Percentiles rank a stretch among this genome's conserved stretches.
phyloP scores from a whole-genome alignment of 2,888 invertebrate species.

The Drosophila ochracea region DNA sequence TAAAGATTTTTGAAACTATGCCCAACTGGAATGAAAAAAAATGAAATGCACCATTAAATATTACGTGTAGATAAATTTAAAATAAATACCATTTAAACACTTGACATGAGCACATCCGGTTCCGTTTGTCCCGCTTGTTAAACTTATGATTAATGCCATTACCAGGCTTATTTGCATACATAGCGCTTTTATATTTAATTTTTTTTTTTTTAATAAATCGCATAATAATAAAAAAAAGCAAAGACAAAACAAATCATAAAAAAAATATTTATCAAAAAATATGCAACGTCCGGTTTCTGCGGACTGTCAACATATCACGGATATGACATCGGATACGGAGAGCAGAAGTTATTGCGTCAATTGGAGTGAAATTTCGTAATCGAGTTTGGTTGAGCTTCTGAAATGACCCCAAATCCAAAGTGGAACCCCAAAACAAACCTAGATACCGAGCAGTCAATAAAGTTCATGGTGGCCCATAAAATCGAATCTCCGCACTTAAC shows the following conservation, averaged over 20 bases:
- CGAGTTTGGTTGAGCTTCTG: slow-evolving; percentile 36
- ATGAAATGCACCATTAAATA: neutral
- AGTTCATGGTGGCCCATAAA: slow-evolving; percentile 43
- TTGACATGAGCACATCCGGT: slow-evolving; percentile 52
- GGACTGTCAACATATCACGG: slow-evolving; percentile 50
- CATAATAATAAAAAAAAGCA: slow-evolving; percentile 60
- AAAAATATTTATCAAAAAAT: slow-evolving; percentile 19
- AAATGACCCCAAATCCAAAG: slow-evolving; percentile 2
- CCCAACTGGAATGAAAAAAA: neutral
- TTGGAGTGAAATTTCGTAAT: slow-evolving; percentile 41
- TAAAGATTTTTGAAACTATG: neutral
- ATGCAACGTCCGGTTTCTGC: slow-evolving; percentile 61
- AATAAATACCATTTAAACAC: slow-evolving; percentile 42
- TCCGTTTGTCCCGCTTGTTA: slow-evolving; percentile 52
- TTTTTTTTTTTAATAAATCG: slow-evolving; percentile 45
- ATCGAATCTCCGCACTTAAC: slow-evolving; percentile 70
- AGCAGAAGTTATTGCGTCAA: slow-evolving; percentile 60
- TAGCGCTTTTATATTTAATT: slow-evolving; percentile 15
- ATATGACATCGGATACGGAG: slow-evolving; percentile 60
- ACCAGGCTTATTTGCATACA: slow-evolving; percentile 30
- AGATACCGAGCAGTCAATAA: slow-evolving; percentile 20
- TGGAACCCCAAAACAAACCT: neutral
- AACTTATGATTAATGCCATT: slow-evolving; percentile 52
- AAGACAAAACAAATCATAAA: neutral
- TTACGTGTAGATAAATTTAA: slow-evolving; percentile 29